phyloP scores from a whole-genome alignment of 2,797 vertebrate species.

The Denticeps clupeoides region DNA sequence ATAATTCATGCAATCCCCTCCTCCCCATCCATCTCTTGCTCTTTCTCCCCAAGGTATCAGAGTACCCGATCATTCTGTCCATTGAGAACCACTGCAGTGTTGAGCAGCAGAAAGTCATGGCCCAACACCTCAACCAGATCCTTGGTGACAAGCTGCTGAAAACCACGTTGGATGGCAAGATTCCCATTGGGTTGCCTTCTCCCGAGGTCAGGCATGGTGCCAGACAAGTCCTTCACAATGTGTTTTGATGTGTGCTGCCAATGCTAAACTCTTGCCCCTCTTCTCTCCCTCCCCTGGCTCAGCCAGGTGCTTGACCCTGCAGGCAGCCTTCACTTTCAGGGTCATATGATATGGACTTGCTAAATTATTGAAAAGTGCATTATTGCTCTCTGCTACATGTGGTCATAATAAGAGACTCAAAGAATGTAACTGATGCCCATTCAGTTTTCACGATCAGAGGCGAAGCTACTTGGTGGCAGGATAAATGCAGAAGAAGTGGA shows the following conservation, averaged over 20 bases:
- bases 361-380: too few relatives aligned
- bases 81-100: conserved; percentile 86
- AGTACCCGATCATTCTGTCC: conserved; percentile 85
- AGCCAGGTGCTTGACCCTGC: too few relatives aligned
- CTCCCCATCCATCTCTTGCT: not conserved
- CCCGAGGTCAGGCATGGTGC: conserved; percentile 75
- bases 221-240: not conserved
- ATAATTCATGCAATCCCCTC: conserved; percentile 29
- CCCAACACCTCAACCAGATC: conserved; percentile 71
- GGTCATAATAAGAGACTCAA: too few relatives aligned
- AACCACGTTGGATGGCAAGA: conserved; percentile 54
- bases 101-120: conserved; percentile 79
- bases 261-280: too few relatives aligned
- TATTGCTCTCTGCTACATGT: too few relatives aligned
- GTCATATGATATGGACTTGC: too few relatives aligned
- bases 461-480: too few relatives aligned
- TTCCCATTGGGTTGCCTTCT: conserved; percentile 63
- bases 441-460: too few relatives aligned
- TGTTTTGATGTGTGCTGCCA: not conserved
- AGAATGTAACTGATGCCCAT: too few relatives aligned
- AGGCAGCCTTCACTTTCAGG: too few relatives aligned
- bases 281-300: too few relatives aligned
- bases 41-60: conserved; percentile 53
- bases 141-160: conserved; percentile 76
- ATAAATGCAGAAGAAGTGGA: too few relatives aligned